phyloP scores from a whole-genome alignment of 2,797 vertebrate species.

The Lemur catta region DNA sequence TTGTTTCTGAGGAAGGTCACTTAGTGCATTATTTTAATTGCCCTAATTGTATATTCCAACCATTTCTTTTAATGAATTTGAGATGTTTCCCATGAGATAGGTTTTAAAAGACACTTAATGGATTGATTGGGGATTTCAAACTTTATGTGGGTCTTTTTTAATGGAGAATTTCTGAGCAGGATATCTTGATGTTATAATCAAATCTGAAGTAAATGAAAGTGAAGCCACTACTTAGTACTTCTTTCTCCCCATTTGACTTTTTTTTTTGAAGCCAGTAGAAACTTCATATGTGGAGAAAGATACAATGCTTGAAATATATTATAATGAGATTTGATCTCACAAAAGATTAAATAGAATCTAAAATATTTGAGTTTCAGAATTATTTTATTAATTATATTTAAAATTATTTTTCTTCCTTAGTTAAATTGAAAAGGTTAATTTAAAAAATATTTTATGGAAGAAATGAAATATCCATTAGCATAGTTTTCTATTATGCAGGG shows the following conservation, averaged over 20 bases:
- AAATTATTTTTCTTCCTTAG: slow-evolving; percentile 35
- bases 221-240: slow-evolving; percentile 30
- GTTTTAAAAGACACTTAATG: neutral
- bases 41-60: neutral
- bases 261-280: neutral
- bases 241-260: neutral
- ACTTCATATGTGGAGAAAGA: neutral
- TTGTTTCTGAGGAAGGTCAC: slow-evolving; percentile 20
- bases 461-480: neutral
- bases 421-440: slow-evolving; percentile 45
- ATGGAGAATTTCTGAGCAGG: slow-evolving; percentile 32
- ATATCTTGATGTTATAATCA: slow-evolving; percentile 54
- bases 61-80: slow-evolving; percentile 26
- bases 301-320: neutral
- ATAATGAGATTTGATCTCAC: slow-evolving; percentile 21
- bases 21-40: slow-evolving; percentile 14
- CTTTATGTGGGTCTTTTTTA: slow-evolving; percentile 22
- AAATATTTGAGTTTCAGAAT: slow-evolving; percentile 31
- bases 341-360: slow-evolving; percentile 47
- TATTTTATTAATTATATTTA: neutral
- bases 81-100: neutral
- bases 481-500: neutral
- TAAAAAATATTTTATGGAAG: slow-evolving; percentile 33
- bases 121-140: neutral
- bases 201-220: slow-evolving; percentile 55